Percentiles rank a stretch among this genome's conserved stretches.
Evolutionary conservation across 2,888 invertebrate genomes (phyloP).

Genomic region (Pseudococcus jackbeardsleyi): DNA sequence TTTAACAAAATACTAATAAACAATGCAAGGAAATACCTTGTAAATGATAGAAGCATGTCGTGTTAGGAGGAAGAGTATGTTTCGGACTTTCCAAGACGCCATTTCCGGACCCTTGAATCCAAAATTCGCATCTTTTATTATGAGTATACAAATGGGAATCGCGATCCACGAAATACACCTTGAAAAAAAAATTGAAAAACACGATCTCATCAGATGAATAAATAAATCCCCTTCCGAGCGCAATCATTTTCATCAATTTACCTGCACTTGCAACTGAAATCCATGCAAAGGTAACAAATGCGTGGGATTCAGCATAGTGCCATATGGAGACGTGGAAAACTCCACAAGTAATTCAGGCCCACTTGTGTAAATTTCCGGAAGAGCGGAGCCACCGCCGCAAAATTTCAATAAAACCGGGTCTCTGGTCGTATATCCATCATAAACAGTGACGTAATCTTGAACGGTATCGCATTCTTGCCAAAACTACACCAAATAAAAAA

Average conservation of each 20-base stretch:
- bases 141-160: slow-evolving; percentile 87
- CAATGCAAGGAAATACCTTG: slow-evolving; percentile 70
- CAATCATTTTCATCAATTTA: slow-evolving; percentile 67
- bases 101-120: slow-evolving; percentile 83
- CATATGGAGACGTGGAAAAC: slow-evolving; percentile 90
- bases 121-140: slow-evolving; percentile 89
- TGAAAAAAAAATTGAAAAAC: slow-evolving; percentile 69
- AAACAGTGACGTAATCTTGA: slow-evolving; percentile 88
- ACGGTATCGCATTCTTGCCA: slow-evolving; percentile 91
- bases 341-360: slow-evolving; percentile 90
- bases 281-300: slow-evolving; percentile 85
- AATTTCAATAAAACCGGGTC: slow-evolving; percentile 90
- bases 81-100: slow-evolving; percentile 87
- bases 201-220: background rate
- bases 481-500: slow-evolving; percentile 71
- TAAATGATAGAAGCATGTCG: slow-evolving; percentile 89
- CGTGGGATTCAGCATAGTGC: slow-evolving; percentile 87
- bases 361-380: slow-evolving; percentile 88
- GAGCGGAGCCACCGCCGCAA: slow-evolving; percentile 85
- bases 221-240: background rate
- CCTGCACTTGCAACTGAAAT: slow-evolving; percentile 88
- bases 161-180: slow-evolving; percentile 88
- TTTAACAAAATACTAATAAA: background rate
- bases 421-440: slow-evolving; percentile 89
- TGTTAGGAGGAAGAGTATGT: slow-evolving; percentile 88